Evolutionary conservation across 2,113 vertebrate genomes (phyloP).

Genomic region (Syrrhaptes paradoxus): DNA sequence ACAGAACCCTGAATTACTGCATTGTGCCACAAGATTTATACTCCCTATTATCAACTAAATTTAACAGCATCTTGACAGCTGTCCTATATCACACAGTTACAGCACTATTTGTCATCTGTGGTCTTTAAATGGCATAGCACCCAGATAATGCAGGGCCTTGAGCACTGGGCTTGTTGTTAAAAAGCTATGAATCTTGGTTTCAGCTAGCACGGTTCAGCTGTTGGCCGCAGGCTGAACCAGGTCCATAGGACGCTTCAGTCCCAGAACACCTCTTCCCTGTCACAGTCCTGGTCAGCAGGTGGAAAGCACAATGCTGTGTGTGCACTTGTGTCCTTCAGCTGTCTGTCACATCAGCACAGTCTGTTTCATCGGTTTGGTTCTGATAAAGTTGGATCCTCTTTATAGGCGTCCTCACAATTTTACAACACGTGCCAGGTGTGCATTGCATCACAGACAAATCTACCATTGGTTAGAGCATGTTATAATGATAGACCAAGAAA

Average conservation of each 20-base stretch:
- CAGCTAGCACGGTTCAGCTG: neutral
- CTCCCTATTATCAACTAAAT: neutral
- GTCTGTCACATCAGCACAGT: neutral
- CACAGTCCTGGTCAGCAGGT: neutral
- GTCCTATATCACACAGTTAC: neutral
- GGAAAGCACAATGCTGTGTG: rapidly evolving
- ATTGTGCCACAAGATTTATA: neutral
- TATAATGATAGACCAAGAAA: neutral
- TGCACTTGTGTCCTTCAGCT: rapidly evolving
- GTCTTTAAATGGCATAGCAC: neutral
- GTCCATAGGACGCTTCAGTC: rapidly evolving
- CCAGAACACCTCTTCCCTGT: neutral
- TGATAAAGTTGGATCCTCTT: neutral
- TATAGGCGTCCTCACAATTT: neutral
- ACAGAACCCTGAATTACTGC: neutral
- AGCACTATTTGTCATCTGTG: neutral
- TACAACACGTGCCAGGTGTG: neutral
- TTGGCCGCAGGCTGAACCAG: neutral
- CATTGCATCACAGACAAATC: neutral
- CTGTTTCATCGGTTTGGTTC: neutral
- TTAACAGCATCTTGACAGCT: neutral
- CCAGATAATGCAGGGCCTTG: neutral
- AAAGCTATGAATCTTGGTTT: neutral
- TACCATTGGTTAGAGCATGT: neutral
- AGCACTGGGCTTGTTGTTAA: neutral